Base-by-base conservation (phyloP, 2,113 vertebrate genomes). In the Lampris incognitus region DNA sequence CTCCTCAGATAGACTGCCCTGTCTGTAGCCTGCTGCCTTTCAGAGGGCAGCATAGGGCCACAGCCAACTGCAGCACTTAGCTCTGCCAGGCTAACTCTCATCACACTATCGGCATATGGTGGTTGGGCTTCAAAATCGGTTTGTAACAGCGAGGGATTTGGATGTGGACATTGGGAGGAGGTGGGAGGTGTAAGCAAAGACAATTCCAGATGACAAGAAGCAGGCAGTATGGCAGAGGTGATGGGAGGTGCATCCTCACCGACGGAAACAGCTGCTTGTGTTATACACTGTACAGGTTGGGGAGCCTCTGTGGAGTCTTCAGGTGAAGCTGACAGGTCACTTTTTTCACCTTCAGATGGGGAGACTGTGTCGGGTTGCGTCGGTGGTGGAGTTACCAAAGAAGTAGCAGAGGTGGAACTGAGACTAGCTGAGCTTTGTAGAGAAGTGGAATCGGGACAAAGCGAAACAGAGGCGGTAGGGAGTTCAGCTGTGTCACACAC, bases 1-100 rank as follows among this genome's bases (percentile, higher is more conserved):
- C 88, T 86, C 0, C 65, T 86, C 71, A 91, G 9, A 74, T 91
- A 91, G 5, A 91, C 66, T 0, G 90, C 90, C 76, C 82, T 85
- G 80, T 91, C 88, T 0, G 77, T 86, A 24, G n/a, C 70, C 63
- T 52, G 62, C 73, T 69, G 64, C 3, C 1, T 36, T 36, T 9
- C 51, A 59, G 67, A 4, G 41, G 52, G 4, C 24, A 55, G 37
- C 1, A 9, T 1, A 3, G 67, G 69, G 50, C n/a, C 51, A 7
- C 59, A 57, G 8, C 73, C 6, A 2, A 90, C 54, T 0, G 65
- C 86, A 41, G 87, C 60, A 7, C 66, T 88, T 0, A 90, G 78
- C 5, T 65, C 60, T 10, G 66, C 81, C 0, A 90, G 83, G 56
- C 75, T 83, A 51, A 88, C 70, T 76, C 79, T 76, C 6, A 77